Evolutionary conservation across 2,888 invertebrate genomes (phyloP).

Genomic region (Pseudanteris insignis): DNA sequence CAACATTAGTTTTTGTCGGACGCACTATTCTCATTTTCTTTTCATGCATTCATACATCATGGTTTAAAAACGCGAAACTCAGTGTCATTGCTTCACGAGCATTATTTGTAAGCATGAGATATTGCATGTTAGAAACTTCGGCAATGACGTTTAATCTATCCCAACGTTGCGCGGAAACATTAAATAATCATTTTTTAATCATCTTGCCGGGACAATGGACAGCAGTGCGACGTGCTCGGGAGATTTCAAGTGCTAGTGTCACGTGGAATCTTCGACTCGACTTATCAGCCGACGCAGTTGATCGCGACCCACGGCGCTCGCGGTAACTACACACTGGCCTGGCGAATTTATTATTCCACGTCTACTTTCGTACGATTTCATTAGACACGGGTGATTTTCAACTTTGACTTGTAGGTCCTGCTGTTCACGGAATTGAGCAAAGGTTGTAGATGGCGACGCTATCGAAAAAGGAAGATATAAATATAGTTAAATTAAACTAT

Average conservation of each 20-base stretch:
- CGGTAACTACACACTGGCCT: too few relatives aligned
- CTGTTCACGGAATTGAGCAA: too few relatives aligned
- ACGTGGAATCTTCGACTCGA: conserved; percentile 1
- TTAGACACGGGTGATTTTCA: too few relatives aligned
- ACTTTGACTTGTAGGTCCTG: too few relatives aligned
- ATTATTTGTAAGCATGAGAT: conserved; percentile 33
- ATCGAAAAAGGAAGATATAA: too few relatives aligned
- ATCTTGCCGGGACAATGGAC: not conserved
- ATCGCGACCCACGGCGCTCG: too few relatives aligned
- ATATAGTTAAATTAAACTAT: too few relatives aligned
- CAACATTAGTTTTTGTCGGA: not conserved
- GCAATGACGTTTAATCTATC: conserved; percentile 28
- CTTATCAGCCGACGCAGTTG: too few relatives aligned
- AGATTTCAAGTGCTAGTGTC: not conserved
- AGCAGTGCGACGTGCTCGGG: not conserved
- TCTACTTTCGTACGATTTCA: too few relatives aligned
- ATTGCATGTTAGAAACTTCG: conserved; percentile 22
- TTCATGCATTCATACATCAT: conserved; percentile 35
- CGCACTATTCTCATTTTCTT: conserved; percentile 21
- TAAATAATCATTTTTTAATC: conserved; percentile 35
- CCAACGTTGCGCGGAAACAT: conserved; percentile 8
- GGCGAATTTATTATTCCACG: too few relatives aligned
- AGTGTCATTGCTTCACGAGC: conserved; percentile 20
- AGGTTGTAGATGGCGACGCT: too few relatives aligned
- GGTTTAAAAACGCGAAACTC: conserved; percentile 33